Conservation (phyloP, 2,888 invertebrate genomes). For the Bellardia bayeri region DNA sequence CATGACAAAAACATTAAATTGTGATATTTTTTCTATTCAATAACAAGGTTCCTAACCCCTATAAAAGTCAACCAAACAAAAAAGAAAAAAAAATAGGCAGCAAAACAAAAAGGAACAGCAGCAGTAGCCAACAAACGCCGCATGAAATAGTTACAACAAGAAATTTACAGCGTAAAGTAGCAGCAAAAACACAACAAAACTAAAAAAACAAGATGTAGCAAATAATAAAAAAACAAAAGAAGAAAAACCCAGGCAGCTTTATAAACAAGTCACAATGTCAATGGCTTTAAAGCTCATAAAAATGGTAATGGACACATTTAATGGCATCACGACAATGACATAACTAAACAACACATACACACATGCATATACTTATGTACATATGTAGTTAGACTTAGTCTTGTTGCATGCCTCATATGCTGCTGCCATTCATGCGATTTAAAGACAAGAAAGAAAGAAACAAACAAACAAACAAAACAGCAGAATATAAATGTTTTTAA, state of each 20-base stretch:
- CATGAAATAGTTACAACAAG: constrained; percentile 59
- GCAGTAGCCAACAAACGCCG: constrained; percentile 58
- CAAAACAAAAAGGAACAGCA: constrained; percentile 18
- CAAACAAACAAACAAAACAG: background rate
- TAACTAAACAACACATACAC: constrained; percentile 66
- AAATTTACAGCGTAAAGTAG: constrained; percentile 62
- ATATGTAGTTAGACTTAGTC: constrained; percentile 15
- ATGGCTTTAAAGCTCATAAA: constrained; percentile 74
- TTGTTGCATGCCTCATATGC: constrained; percentile 63
- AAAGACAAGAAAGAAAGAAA: constrained; percentile 15
- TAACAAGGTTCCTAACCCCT: constrained; percentile 73
- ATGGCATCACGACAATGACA: constrained; percentile 75
- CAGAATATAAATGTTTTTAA: constrained; percentile 50
- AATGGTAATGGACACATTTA: constrained; percentile 74
- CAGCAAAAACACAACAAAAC: constrained; percentile 11
- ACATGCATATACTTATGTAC: constrained; percentile 27
- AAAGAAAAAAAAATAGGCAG: constrained; percentile 19
- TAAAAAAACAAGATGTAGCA: background rate
- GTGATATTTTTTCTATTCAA: constrained; percentile 67
- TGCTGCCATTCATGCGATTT: constrained; percentile 45
- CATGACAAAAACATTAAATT: constrained; percentile 73
- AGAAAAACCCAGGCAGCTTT: constrained; percentile 54
- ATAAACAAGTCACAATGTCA: constrained; percentile 74
- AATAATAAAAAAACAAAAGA: constrained; percentile 17
- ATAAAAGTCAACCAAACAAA: constrained; percentile 49